Evolutionary conservation across 2,113 vertebrate genomes (phyloP), one percentile per base, ranked within the genome.

Genomic region (Oreochromis tanganicae): DNA sequence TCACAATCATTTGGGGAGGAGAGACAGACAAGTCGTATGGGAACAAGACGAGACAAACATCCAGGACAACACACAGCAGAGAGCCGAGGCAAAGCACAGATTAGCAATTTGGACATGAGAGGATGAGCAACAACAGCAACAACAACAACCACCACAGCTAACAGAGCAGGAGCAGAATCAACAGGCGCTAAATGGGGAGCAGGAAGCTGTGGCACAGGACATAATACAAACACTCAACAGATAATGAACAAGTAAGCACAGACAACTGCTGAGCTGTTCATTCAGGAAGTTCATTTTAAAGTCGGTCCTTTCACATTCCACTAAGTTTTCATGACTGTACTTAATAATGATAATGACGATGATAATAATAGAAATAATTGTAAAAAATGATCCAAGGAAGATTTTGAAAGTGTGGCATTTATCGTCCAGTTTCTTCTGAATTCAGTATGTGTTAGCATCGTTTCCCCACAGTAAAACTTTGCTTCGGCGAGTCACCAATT

Each of bases 21-120:
- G 68, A 21, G 86, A 93, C 87, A 93, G 92, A 93, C 92, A 88
- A 87, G 90, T 81, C 66, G 63, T 24, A 88, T 38, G 81, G 85
- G 81, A 86, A 93, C 82, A 93, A 96, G 96, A 97, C 95, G 94
- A 88, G 93, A 97, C 96, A 92, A 95, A 97, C 91, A 92, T 85
- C n/a, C 61, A 90, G 3, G 89, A 95, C 93, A 92, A 92, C 92
- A 94, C 75, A 81, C 55, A 94, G 93, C 89, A 99, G 97, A 99
- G 97, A 98, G 97, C 97, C 97, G 96, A 98, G 97, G 98, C 97
- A 98, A 97, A 98, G 97, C 97, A 97, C 96, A 98, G 96, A 98
- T 98, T 98, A 99, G 97, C 97, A 91, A 97, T 97, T 97, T 95
- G 96, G 96, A 98, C 95, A 97, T 96, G 94, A 97, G 87, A 97